Evolutionary conservation across 2,113 vertebrate species (phyloP), one percentile per base, ranked within the genome.

Genomic region (Platichthys flesus): DNA sequence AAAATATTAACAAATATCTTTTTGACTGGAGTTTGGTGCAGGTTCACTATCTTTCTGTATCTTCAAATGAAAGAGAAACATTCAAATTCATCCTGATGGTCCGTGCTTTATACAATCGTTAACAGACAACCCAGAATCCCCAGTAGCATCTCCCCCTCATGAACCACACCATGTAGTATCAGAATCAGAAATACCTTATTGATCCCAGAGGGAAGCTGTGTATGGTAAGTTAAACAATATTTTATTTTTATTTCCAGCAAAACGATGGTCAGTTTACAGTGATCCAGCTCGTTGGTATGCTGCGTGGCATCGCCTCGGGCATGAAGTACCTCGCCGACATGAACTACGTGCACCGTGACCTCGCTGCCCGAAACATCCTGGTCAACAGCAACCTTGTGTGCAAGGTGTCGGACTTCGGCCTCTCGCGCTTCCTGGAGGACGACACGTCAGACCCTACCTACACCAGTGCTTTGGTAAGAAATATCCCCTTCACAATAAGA

Each of bases 321-420:
- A 99, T 99, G 98, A 99, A 99, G 88, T 99, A 99, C 92, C 94
- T 99, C 60, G 94, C 98, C 0, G 97, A 99, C 88, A 99, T 99
- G 97, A 99, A 98, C 92, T 99, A 99, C 0, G 97, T 99, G 54
- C 98, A 99, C 83, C 94, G 98, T 0, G 98, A 99, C 94, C 95
- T 99, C 70, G 98, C 98, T 0, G 98, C 98, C 28, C 94, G 98
- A 12, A 99, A 99, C 94, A 99, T 99, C 92, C 94, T 99, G 14
- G 98, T 99, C 89, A 99, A 99, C 94, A 99, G 97, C 92, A 99
- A 99, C 94, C 94, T 99, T 55, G 98, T 99, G 82, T 99, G 98
- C 94, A 99, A 99, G 67, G 98, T 99, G 71, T 99, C 98, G 0
- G 98, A 99, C 91, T 99, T 99, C 0, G 98, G 98, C 20, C 95